Evolutionary conservation across 2,113 vertebrate genomes (phyloP).

Genomic region (Callipepla californica): DNA sequence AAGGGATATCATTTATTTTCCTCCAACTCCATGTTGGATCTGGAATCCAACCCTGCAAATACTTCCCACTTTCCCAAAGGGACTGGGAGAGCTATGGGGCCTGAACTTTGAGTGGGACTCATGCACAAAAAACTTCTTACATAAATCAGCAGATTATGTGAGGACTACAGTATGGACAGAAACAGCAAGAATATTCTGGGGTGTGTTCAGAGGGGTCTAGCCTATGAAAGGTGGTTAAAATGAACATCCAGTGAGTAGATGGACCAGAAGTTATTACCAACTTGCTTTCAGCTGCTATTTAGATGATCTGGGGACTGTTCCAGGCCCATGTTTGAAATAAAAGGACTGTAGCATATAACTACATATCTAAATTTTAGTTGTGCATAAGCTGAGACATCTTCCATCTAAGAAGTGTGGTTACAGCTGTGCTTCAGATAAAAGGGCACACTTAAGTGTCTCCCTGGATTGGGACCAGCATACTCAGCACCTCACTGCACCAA

Average conservation of each 20-base stretch:
- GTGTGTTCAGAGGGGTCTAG: background rate
- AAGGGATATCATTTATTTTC: background rate
- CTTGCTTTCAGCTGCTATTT: background rate
- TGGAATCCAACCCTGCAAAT: background rate
- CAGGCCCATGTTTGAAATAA: accelerated
- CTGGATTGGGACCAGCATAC: background rate
- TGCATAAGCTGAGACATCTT: background rate
- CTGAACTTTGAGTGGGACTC: background rate
- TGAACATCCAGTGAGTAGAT: background rate
- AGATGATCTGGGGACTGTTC: background rate
- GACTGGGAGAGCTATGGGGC: background rate
- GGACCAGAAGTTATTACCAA: background rate
- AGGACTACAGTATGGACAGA: background rate
- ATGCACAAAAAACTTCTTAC: background rate
- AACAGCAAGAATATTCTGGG: background rate
- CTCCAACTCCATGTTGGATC: background rate
- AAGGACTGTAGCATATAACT: background rate
- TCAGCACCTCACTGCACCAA: accelerated
- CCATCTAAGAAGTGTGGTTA: background rate
- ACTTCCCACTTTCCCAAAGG: background rate
- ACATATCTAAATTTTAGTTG: background rate
- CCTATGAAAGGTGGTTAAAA: background rate
- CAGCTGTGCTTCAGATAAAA: background rate
- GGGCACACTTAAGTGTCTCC: background rate
- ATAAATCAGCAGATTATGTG: background rate